Conservation (phyloP, 1,140 invertebrate genomes). For the Radopholus similis region DNA sequence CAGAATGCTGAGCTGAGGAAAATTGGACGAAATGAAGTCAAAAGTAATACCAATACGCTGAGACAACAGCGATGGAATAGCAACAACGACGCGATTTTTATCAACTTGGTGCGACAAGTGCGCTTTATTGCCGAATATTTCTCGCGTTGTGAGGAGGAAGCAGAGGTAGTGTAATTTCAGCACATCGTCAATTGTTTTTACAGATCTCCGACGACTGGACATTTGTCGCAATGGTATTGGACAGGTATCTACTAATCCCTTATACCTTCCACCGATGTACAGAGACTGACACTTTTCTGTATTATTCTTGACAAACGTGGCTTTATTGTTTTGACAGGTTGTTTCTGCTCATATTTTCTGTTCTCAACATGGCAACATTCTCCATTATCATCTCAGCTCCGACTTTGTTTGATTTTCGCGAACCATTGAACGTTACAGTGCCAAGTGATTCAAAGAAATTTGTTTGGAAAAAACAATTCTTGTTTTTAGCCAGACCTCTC, state of each 20-base stretch:
- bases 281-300: too few relatives aligned
- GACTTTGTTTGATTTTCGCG: constrained; percentile 47
- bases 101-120: constrained; percentile 54
- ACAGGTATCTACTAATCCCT: too few relatives aligned
- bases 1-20: too few relatives aligned
- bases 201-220: constrained; percentile 85
- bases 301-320: too few relatives aligned
- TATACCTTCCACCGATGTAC: too few relatives aligned
- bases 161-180: constrained; percentile 25
- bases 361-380: constrained; percentile 57
- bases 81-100: constrained; percentile 57
- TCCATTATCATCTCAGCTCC: constrained; percentile 56
- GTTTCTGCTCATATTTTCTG: constrained; percentile 68
- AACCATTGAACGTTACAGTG: constrained; percentile 57
- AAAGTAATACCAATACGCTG: too few relatives aligned
- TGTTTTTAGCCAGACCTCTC: constrained; percentile 20
- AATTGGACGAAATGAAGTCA: too few relatives aligned
- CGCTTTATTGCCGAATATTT: constrained; percentile 40
- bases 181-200: neutral
- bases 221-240: constrained; percentile 98
- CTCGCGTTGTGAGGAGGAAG: constrained; percentile 24
- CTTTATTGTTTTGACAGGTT: too few relatives aligned
- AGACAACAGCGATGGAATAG: too few relatives aligned
- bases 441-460: constrained; percentile 25
- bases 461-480: neutral